Percentiles rank a stretch among this genome's conserved stretches.
phyloP scores from a whole-genome alignment of 2,888 invertebrate genomes.

The Hoplodrina ambigua region DNA sequence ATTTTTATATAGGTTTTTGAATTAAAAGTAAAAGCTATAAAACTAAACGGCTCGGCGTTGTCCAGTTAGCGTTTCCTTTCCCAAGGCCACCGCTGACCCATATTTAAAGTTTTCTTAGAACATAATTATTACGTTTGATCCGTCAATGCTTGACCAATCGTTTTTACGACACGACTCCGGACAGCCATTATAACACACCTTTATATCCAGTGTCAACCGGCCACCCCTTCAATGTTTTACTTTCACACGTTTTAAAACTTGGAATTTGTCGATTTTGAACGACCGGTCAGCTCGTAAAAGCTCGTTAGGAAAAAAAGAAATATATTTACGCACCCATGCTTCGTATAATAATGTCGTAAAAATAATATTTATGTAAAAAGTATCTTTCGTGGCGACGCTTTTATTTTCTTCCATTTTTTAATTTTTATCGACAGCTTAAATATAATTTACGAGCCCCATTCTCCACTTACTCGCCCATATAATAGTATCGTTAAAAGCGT shows the following conservation, averaged over 20 bases:
- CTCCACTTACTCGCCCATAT: constrained; percentile 52
- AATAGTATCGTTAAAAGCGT: constrained; percentile 61
- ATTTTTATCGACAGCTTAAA: constrained; percentile 64
- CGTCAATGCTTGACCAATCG: constrained; percentile 88
- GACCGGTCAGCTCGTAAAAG: constrained; percentile 84
- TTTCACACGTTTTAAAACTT: constrained; percentile 88
- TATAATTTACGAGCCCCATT: constrained; percentile 60
- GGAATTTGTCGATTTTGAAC: constrained; percentile 81
- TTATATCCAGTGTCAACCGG: constrained; percentile 75
- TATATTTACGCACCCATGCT: constrained; percentile 70
- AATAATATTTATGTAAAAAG: constrained; percentile 79
- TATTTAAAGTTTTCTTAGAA: constrained; percentile 78
- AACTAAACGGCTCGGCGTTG: constrained; percentile 50
- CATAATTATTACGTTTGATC: constrained; percentile 79
- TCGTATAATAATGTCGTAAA: constrained; percentile 88
- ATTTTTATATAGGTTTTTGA: constrained; percentile 3
- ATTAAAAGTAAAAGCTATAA: constrained; percentile 34
- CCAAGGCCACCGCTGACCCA: constrained; percentile 85
- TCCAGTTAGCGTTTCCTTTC: constrained; percentile 80
- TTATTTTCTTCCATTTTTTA: constrained; percentile 63
- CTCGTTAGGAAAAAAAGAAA: constrained; percentile 72
- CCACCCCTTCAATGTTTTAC: constrained; percentile 82
- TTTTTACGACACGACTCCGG: constrained; percentile 81
- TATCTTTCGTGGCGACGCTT: constrained; percentile 56
- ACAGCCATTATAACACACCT: constrained; percentile 78